Base-by-base conservation (phyloP, 2,113 vertebrate genomes). In the Alethe diademata region DNA sequence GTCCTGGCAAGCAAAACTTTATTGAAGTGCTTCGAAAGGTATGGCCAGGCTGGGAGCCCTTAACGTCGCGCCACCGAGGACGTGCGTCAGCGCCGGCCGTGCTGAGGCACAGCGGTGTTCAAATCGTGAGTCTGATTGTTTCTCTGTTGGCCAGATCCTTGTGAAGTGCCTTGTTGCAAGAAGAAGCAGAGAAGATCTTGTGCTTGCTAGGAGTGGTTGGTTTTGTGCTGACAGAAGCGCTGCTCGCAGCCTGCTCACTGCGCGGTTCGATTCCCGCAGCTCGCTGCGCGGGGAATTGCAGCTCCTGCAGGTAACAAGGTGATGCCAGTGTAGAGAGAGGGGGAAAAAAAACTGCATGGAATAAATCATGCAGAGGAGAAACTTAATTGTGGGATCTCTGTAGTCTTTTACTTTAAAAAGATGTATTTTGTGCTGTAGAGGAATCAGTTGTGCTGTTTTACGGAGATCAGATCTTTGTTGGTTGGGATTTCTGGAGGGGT, bases 1-100 rank as follows among this genome's bases (percentile, higher is more conserved):
- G 73, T 92, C 76, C 82, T 81, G 94, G 87, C 94, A 92, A 58
- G 61, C 80, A 62, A 16, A 89, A 91, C 70, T 92, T 95, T 53
- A 17, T 65, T 45, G 60, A 56, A 18, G 95, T 35, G 65, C 91
- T 84, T 67, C 56, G 36, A 65, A 72, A 66, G 83, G 83, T 74
- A 80, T 12, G 56, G 86, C 78, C 14, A 4, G 90, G 86, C 91
- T 95, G 23, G 31, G 61, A 43, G 66, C 45, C 84, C 60, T 54
- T 31, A n/a, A 62, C 85, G 78, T 90, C 14, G 65, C 3, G 31
- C 82, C 40, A 7, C 43, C 29, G 83, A 86, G 78, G 78, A 86
- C 31, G 3, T 12, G 24, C 19, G 54, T 80, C 79, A 86, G 82
- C 47, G 54, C 91, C 14, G 64, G 71, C 60, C 19, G 10, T 3